Evolutionary conservation across 2,797 vertebrate genomes (phyloP), one percentile per base, ranked within the genome.

Genomic region (Lacerta bilineata): DNA sequence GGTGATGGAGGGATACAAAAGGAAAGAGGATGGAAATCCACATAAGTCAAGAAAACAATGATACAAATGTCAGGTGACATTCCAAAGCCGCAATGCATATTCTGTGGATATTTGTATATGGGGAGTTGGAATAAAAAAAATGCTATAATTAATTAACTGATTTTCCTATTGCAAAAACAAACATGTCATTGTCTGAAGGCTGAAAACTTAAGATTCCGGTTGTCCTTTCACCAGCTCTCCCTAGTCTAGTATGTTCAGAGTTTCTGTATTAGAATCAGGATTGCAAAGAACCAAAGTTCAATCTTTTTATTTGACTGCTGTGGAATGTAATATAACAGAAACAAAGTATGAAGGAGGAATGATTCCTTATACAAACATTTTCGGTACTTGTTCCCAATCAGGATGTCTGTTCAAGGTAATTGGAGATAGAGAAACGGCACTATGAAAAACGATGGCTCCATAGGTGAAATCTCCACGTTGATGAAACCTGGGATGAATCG

Each of bases 381-480:
- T 85, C 11, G 1, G 36, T 10, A 85, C 29, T 20, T 71, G 33
- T 20, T 33, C 55, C 23, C n/a, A 46, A 27, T 55, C 75, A 43
- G 83, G 83, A 29, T 41, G 59, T 66, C 43, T n/a, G 9, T 39
- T 43, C 39, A 85, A 85, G 9, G 3, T 66, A 5, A 43, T 7
- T 66, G 84, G 74, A 43, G 6, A 18, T 13, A 41, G 17, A 76
- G 43, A 33, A 39, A 85, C 25, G 8, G 29, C 18, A 36, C 59
- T 20, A 41, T 85, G 84, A 77, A 23, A 77, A 77, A 66, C 4
- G 8, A 85, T 46, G 39, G 55, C 74, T 66, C 84, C 84, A 20
- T 66, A 85, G 39, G 77, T 78, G 74, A 85, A 66, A 66, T 85
- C 36, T 66, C 84, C 74, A 46, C 59, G 15, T 27, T 85, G 29